Evolutionary conservation across 1,140 invertebrate species (phyloP).

Genomic region (Caerostris darwini): DNA sequence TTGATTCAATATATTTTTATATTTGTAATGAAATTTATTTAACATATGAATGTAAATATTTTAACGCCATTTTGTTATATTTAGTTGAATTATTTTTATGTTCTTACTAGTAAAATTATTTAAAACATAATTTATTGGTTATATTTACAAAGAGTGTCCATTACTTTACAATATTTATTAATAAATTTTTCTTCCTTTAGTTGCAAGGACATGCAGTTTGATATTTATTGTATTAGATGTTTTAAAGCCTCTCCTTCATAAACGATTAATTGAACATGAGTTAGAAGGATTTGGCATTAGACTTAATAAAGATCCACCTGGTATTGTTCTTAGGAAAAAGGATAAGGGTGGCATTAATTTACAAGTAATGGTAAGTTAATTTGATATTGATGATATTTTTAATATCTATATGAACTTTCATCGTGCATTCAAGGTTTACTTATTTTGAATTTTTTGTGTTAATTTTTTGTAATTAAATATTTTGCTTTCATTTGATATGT

Average conservation of each 20-base stretch:
- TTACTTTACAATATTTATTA: too few species aligned
- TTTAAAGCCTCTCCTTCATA: slow-evolving; percentile 97
- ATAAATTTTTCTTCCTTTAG: slow-evolving; percentile 81
- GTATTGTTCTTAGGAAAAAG: slow-evolving; percentile 97
- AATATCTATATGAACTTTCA: not conserved
- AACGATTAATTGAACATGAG: slow-evolving; percentile 97
- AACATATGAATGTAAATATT: too few species aligned
- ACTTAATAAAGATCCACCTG: slow-evolving; percentile 98
- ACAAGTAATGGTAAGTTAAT: slow-evolving; percentile 88
- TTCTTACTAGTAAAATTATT: too few species aligned
- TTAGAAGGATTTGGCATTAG: slow-evolving; percentile 99
- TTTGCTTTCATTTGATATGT: too few species aligned
- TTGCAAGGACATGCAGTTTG: slow-evolving; percentile 98
- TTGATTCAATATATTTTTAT: too few species aligned
- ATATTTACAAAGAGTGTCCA: too few species aligned
- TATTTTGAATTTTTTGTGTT: not conserved
- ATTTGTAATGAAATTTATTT: too few species aligned
- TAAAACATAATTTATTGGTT: too few species aligned
- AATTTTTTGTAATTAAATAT: too few species aligned
- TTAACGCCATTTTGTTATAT: too few species aligned
- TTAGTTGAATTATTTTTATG: too few species aligned
- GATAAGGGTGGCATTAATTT: slow-evolving; percentile 98
- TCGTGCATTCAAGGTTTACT: not conserved
- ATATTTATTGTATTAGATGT: slow-evolving; percentile 99
- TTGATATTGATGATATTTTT: not conserved